Percentiles rank a stretch among this genome's conserved stretches.
Conservation (phyloP, 2,113 vertebrate species). For the Dromiciops gliroides region DNA sequence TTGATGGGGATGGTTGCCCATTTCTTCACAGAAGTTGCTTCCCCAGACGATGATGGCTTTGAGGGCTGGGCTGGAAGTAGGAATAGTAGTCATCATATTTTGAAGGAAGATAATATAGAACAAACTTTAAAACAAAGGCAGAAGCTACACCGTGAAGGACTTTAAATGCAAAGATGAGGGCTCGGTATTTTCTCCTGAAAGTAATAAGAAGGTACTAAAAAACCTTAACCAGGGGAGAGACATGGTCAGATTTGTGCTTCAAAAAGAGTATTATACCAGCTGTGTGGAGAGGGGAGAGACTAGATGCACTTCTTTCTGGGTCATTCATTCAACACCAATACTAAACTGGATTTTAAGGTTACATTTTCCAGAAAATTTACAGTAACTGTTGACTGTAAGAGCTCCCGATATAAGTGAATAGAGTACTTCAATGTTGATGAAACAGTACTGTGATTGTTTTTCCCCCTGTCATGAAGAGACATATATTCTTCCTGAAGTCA, state of each 20-base stretch:
- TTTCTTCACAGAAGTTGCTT: background rate
- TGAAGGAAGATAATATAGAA: background rate
- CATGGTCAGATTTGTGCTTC: background rate
- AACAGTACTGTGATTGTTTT: constrained; percentile 34
- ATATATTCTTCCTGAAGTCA: constrained; percentile 46
- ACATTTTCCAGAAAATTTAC: constrained; percentile 46
- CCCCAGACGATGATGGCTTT: background rate
- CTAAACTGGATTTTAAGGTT: constrained; percentile 31
- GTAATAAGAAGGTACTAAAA: background rate
- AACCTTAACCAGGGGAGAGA: background rate
- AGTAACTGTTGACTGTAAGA: constrained; percentile 55
- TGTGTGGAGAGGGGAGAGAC: background rate
- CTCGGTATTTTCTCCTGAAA: background rate
- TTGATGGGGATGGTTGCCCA: background rate
- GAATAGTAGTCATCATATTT: background rate
- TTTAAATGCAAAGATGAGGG: background rate
- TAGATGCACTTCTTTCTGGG: constrained; percentile 13
- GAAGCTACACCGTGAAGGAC: background rate
- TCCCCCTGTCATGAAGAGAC: background rate
- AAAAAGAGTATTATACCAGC: background rate
- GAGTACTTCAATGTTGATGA: constrained; percentile 31
- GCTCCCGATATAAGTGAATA: constrained; percentile 65
- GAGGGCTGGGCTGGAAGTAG: background rate
- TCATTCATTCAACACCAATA: constrained; percentile 6
- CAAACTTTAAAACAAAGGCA: background rate